Base-by-base conservation (phyloP, 2,888 invertebrate species). In the Cephonodes hylas region DNA sequence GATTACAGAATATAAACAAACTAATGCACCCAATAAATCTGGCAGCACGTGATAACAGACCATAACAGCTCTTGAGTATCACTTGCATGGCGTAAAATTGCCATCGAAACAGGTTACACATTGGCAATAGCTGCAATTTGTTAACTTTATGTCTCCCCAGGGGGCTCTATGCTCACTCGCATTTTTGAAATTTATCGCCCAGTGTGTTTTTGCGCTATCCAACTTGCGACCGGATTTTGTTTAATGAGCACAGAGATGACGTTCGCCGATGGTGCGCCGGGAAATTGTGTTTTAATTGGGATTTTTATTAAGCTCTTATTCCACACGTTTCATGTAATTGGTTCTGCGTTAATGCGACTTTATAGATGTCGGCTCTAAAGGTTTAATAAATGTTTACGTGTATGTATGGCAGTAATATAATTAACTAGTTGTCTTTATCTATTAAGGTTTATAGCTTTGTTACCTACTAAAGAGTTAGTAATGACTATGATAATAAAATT, bases 41-140 rank as follows among this genome's bases (percentile, higher is more conserved):
- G 27, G 27, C 8, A 15, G 18, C 5, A 3, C 18, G 18, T 10
- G 3, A 22, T 22, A 23, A 13, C 22, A 22, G 22, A 6, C 45
- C 22, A 48, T 7, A 27, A 53, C 31, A 27, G 31, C 31, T 27
- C 27, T 18, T 31, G 3, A 31, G 18, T 18, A 10, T 18, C n/a
- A 20, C 42, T 46, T 69, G 67, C 67, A 61, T 72, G 61, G 72
- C 76, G 73, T 25, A 75, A 80, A 80, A 82, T 80, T 77, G 76
- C 83, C 78, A 81, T 83, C 77, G 81, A 77, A 82, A 84, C 77
- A 75, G 79, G 78, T 81, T 79, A 83, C 79, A 80, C 81, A 83
- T 85, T 83, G 84, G 80, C 81, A 83, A 85, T 83, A 80, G 83
- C 76, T 64, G 80, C 80, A 79, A 84, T 86, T 85, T 85, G 84